Conservation (phyloP, 2,888 invertebrate genomes). For the Toxonevra muliebris region DNA sequence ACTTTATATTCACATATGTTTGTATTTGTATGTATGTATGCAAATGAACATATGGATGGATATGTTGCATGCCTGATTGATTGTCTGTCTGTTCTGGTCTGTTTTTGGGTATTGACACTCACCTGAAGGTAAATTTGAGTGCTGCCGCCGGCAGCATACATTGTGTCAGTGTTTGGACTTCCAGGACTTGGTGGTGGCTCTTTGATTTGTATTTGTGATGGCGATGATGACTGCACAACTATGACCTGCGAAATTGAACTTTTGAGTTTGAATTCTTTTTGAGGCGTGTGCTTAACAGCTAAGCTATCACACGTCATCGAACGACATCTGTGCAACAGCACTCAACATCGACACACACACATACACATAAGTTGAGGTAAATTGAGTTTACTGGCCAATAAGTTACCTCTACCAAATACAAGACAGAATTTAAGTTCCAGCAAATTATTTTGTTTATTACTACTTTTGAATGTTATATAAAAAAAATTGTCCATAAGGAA, state of each 20-base stretch:
- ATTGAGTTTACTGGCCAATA: too few species aligned
- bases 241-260: constrained; percentile 59
- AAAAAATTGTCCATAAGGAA: too few species aligned
- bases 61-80: neutral
- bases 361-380: too few species aligned
- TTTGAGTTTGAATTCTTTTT: constrained; percentile 31
- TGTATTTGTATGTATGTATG: neutral
- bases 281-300: neutral
- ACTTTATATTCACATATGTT: neutral
- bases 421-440: too few species aligned
- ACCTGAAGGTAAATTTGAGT: constrained; percentile 67
- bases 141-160: constrained; percentile 66
- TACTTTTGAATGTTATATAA: too few species aligned
- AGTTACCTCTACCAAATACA: too few species aligned
- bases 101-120: constrained; percentile 44
- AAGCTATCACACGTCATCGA: neutral
- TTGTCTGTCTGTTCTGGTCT: constrained; percentile 6
- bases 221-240: constrained; percentile 62
- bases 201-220: constrained; percentile 60
- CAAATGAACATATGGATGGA: neutral
- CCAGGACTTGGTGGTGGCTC: constrained; percentile 62
- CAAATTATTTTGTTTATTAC: too few species aligned
- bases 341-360: too few species aligned
- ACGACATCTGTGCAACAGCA: too few species aligned
- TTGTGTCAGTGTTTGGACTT: constrained; percentile 61